These are phyloP conservation scores for Astropecten irregularis DNA, from an alignment of 53 echinoderm and acorn worm species.

Conservation along the genomic window DNA sequence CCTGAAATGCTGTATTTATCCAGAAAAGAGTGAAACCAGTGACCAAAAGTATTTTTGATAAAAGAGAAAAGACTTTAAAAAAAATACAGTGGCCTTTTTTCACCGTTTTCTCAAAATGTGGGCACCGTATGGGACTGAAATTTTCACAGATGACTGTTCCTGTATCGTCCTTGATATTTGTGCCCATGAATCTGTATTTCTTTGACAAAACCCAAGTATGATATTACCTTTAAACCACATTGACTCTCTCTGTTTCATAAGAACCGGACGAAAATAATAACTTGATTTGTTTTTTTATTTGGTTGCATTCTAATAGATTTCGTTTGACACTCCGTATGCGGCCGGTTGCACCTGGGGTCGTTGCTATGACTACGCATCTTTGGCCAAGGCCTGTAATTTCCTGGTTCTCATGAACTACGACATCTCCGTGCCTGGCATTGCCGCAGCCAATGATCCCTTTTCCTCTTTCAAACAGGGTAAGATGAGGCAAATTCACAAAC, in stretches of 20 bases:
- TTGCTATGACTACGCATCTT: constrained; percentile 51
- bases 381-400: constrained; percentile 35
- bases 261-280: neutral
- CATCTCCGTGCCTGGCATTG: neutral
- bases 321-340: neutral
- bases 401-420: constrained; percentile 55
- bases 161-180: too few relatives aligned
- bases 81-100: too few relatives aligned
- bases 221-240: too few relatives aligned
- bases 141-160: too few relatives aligned
- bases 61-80: too few relatives aligned
- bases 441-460: neutral
- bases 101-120: too few relatives aligned
- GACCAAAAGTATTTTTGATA: neutral
- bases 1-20: too few relatives aligned
- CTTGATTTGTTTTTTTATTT: neutral
- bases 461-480: neutral
- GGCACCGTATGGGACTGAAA: too few relatives aligned
- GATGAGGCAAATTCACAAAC: neutral
- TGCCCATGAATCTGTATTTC: too few relatives aligned
- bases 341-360: constrained; percentile 27
- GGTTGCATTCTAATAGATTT: neutral
- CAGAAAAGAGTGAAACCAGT: neutral
- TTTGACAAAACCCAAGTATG: too few relatives aligned
- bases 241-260: neutral